A percentile compares a stretch with the other conserved stretches of the same genome.
Conservation (phyloP, 2,797 vertebrate species). For the Acanthurus tractus region DNA sequence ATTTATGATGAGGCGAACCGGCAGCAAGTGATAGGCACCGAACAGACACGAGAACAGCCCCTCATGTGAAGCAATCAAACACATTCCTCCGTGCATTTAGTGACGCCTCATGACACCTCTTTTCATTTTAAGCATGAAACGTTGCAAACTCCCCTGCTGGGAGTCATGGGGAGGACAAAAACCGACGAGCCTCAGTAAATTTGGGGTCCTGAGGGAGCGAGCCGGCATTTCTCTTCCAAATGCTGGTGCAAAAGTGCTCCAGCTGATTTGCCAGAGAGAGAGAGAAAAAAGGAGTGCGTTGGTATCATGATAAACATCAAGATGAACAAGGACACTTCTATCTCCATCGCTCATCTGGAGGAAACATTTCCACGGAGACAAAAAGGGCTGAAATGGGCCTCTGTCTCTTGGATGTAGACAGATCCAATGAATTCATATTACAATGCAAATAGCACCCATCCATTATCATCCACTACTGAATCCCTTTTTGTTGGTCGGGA, state of each 20-base stretch:
- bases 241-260: slow-evolving; percentile 56
- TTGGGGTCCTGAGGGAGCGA: slow-evolving; percentile 57
- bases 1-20: slow-evolving; percentile 82
- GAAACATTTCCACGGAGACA: slow-evolving; percentile 44
- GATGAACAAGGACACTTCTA: slow-evolving; percentile 73
- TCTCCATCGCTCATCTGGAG: slow-evolving; percentile 54
- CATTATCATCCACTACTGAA: slow-evolving; percentile 63
- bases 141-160: slow-evolving; percentile 54
- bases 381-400: slow-evolving; percentile 46
- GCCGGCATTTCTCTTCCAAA: slow-evolving; percentile 35
- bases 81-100: slow-evolving; percentile 61
- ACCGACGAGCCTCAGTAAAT: slow-evolving; percentile 48
- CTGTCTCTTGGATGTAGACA: slow-evolving; percentile 29
- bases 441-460: slow-evolving; percentile 68
- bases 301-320: slow-evolving; percentile 68
- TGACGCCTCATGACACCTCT: slow-evolving; percentile 67
- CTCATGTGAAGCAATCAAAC: slow-evolving; percentile 71
- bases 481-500: slow-evolving; percentile 67
- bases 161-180: slow-evolving; percentile 48
- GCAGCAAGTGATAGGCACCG: slow-evolving; percentile 76
- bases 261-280: slow-evolving; percentile 61
- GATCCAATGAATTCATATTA: slow-evolving; percentile 63
- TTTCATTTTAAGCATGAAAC: slow-evolving; percentile 75
- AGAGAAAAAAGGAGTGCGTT: slow-evolving; percentile 19
- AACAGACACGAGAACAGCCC: slow-evolving; percentile 70